Percentiles rank a stretch among this genome's conserved stretches.
Evolutionary conservation across 2,797 vertebrate species (phyloP).

Genomic region (Sebastes itinus): DNA sequence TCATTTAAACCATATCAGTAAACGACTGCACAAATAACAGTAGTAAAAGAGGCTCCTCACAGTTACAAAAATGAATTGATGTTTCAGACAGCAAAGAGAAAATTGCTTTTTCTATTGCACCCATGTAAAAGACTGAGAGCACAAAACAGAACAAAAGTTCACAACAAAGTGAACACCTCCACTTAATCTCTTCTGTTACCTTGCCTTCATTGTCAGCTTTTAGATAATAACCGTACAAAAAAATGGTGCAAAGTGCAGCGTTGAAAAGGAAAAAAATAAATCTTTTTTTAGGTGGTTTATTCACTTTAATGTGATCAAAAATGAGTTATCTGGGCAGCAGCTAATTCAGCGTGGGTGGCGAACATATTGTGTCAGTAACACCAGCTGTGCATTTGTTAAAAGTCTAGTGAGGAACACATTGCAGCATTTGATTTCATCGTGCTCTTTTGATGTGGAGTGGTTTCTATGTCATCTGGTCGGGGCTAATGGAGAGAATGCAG

Average conservation of each 20-base stretch:
- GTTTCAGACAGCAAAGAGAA: background rate
- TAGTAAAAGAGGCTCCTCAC: background rate
- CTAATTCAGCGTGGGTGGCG: constrained; percentile 27
- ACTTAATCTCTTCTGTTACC: background rate
- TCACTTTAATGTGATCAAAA: background rate
- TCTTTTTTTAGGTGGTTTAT: background rate
- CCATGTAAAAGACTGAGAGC: background rate
- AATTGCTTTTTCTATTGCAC: background rate
- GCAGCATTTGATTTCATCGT: constrained; percentile 34
- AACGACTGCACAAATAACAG: background rate
- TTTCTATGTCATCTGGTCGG: constrained; percentile 52
- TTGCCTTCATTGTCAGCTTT: background rate
- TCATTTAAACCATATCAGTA: background rate
- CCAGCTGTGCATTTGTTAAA: constrained; percentile 32
- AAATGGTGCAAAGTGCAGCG: background rate
- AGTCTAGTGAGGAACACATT: constrained; percentile 24
- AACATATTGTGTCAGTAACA: constrained; percentile 35
- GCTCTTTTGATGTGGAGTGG: constrained; percentile 46
- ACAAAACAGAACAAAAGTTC: background rate
- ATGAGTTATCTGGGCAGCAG: background rate
- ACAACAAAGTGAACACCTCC: background rate
- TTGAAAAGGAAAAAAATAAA: background rate
- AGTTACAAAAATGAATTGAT: background rate
- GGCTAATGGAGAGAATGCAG: constrained; percentile 46
- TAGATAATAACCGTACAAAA: background rate